These are phyloP conservation scores for Sinocyclocheilus rhinocerous DNA, from an alignment of 2,113 vertebrate species.

Conservation along the genomic window DNA sequence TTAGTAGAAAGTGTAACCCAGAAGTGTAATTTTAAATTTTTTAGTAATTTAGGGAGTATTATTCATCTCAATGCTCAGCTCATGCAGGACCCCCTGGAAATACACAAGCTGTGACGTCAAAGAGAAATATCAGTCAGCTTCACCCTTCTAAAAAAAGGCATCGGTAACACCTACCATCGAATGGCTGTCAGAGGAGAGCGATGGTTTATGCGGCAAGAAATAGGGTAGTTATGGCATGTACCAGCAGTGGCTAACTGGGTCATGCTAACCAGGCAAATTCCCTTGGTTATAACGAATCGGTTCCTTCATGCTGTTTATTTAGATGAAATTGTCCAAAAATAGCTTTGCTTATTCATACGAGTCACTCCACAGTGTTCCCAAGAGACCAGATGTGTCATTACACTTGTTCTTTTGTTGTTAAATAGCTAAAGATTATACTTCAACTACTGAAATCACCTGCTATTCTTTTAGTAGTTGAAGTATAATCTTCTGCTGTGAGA, in stretches of 20 bases:
- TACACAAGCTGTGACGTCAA: constrained; percentile 13
- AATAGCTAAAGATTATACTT: background rate
- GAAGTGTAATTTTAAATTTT: background rate
- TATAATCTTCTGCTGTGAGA: constrained; percentile 35
- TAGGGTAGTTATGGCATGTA: background rate
- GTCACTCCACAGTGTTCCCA: background rate
- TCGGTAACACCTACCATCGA: background rate
- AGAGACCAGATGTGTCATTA: background rate
- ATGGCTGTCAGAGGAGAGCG: background rate
- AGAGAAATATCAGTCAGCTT: constrained; percentile 11
- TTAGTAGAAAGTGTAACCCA: background rate
- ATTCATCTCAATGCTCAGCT: background rate
- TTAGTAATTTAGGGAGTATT: background rate
- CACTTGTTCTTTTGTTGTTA: background rate
- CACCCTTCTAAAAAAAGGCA: background rate
- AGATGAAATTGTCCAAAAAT: constrained; percentile 13
- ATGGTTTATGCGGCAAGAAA: background rate
- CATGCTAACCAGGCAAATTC: constrained; percentile 2
- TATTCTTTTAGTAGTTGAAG: constrained; percentile 1
- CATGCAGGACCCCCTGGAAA: background rate
- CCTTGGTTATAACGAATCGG: background rate
- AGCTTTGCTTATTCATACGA: constrained; percentile 15
- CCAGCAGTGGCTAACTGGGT: constrained; percentile 9
- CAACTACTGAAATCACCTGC: background rate
- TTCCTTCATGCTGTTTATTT: background rate